A percentile compares a stretch with the other conserved stretches of the same genome.
phyloP scores from a whole-genome alignment of 2,113 vertebrate genomes.

The Colossoma macropomum region DNA sequence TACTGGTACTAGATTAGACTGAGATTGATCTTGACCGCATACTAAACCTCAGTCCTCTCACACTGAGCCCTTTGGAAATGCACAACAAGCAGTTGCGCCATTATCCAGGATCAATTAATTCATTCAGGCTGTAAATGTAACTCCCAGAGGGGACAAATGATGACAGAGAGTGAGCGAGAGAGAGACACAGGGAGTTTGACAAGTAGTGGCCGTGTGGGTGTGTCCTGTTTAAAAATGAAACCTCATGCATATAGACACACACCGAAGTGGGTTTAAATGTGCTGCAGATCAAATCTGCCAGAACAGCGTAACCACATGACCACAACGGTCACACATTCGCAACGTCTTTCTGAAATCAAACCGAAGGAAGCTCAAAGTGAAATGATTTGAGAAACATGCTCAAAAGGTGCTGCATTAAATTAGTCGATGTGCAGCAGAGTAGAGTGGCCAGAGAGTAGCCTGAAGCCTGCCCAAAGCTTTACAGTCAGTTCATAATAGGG shows the following conservation, averaged over 20 bases:
- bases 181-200: no score
- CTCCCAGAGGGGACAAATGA: not conserved
- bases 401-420: no score
- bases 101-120: constrained; percentile 4
- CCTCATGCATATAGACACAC: not conserved
- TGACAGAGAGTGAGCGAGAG: not conserved
- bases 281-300: not conserved
- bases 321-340: not conserved
- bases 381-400: no score
- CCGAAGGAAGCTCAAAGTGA: no score
- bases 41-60: not conserved
- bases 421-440: no score
- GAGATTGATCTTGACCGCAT: not conserved
- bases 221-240: not conserved
- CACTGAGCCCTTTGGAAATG: not conserved
- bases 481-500: no score
- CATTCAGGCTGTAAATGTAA: not conserved
- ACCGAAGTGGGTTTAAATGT: not conserved
- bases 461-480: no score
- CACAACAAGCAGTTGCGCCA: constrained; percentile 3
- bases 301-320: not conserved
- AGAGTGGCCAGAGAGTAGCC: no score
- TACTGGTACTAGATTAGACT: no score
- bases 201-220: not conserved
- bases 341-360: no score